phyloP scores from a whole-genome alignment of 2,888 invertebrate genomes.

The Lingula anatina region DNA sequence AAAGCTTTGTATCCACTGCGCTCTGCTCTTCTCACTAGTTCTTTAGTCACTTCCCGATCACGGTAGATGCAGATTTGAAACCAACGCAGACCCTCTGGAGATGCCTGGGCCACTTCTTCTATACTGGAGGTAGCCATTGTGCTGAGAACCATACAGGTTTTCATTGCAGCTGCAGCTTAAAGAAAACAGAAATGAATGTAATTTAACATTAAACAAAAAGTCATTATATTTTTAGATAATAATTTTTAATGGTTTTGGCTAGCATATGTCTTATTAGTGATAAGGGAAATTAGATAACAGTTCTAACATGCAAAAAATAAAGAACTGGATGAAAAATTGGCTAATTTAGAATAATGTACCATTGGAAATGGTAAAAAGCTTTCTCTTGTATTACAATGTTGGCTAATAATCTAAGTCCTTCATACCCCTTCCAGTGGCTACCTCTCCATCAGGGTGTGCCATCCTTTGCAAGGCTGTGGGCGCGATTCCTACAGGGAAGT shows the following conservation, averaged over 20 bases:
- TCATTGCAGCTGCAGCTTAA: conserved; percentile 71
- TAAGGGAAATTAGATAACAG: neutral
- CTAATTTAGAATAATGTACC: too few species aligned
- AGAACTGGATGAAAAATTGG: too few species aligned
- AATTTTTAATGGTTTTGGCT: neutral
- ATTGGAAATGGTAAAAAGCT: too few species aligned
- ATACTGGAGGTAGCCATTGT: conserved; percentile 82
- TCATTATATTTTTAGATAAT: neutral
- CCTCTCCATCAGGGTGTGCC: too few species aligned
- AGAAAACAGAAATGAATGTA: neutral
- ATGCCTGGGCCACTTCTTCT: conserved; percentile 76
- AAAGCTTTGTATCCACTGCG: conserved; percentile 79
- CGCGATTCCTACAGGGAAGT: too few species aligned
- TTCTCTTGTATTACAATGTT: too few species aligned
- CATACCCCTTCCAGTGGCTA: too few species aligned
- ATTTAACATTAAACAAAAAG: too few species aligned
- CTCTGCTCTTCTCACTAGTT: conserved; percentile 72
- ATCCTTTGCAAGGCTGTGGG: too few species aligned
- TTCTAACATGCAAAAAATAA: too few species aligned
- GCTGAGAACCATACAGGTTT: conserved; percentile 75
- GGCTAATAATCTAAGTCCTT: too few species aligned
- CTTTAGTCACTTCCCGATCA: conserved; percentile 48
- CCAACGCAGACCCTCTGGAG: conserved; percentile 66
- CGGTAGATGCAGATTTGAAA: conserved; percentile 84
- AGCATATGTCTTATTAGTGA: neutral